Base-by-base conservation (phyloP, 2,797 vertebrate genomes). In the Eulemur coronatus region DNA sequence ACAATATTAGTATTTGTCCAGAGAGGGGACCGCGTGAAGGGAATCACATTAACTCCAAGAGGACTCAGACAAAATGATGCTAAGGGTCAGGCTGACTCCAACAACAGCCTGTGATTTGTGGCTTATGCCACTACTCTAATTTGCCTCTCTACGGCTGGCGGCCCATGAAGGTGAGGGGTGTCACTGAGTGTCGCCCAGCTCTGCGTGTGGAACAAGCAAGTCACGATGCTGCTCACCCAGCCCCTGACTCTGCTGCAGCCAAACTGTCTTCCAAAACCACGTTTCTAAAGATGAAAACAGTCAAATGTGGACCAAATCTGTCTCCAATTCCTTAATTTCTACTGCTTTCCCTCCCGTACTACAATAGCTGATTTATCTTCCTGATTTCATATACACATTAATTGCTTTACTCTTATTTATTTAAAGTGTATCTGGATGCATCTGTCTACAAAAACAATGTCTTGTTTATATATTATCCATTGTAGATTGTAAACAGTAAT, bases 81-180 rank as follows among this genome's bases (percentile, higher is more conserved):
- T 43, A 63, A 96, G 96, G 97, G 95, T 92, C 97, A 85, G 81
- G 20, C 33, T 0, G 79, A 55, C 79, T 48, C 82, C 57, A 88
- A 89, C 93, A 94, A 96, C 81, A 84, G 97, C 92, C 93, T 35
- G 61, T 94, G 97, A 96, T 92, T 85, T 86, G 97, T 89, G 91
- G 84, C 85, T 33, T 26, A 22, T 20, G 94, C 85, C 82, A 57
- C 69, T 0, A 2, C 80, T 84, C 94, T 92, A 65, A 91, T 94
- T 70, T 89, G 96, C 79, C 82, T 95, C 93, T 94, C 88, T 73
- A 41, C 0, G 4, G 97, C 95, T 87, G 95, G 91, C 30, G 89
- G 97, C 57, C 94, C 96, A 70, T 73, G 94, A 95, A 97, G 96
- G 97, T 96, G 94, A 95, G 78, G 30, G 67, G 84, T 94, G 94